Percentiles rank a stretch among this genome's conserved stretches.
phyloP scores from a whole-genome alignment of 2,888 invertebrate genomes.

The Gibbula magus region DNA sequence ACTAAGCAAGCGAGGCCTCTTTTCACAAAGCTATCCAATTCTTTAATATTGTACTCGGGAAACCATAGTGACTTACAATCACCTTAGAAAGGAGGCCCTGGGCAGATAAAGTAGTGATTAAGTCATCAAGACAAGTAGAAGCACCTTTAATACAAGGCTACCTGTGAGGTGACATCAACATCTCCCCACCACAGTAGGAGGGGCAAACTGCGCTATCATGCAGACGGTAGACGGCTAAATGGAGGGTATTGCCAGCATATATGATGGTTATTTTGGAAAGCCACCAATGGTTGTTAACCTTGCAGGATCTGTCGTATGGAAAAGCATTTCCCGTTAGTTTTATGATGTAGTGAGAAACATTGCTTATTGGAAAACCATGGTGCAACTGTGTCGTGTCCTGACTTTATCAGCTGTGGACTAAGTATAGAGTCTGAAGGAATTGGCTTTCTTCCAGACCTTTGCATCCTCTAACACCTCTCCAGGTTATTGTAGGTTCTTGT shows the following conservation, averaged over 20 bases:
- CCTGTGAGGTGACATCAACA: too few species aligned
- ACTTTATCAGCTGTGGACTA: neutral
- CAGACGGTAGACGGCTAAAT: neutral
- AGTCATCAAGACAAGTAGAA: too few species aligned
- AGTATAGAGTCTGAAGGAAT: neutral
- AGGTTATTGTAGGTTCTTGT: too few species aligned
- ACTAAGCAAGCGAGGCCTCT: too few species aligned
- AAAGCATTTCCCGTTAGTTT: neutral
- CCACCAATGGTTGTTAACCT: neutral
- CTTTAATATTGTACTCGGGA: too few species aligned
- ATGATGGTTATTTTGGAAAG: neutral
- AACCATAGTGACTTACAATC: too few species aligned
- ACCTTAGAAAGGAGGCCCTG: too few species aligned
- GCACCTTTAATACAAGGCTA: too few species aligned
- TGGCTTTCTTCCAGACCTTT: neutral
- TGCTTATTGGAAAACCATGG: neutral
- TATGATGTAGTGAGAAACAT: neutral
- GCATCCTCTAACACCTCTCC: neutral
- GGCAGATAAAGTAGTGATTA: too few species aligned
- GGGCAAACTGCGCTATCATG: neutral
- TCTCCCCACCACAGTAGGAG: too few species aligned
- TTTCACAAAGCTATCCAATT: too few species aligned
- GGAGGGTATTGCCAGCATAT: neutral
- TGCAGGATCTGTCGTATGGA: neutral
- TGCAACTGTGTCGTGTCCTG: neutral